Evolutionary conservation across 2,888 invertebrate species (phyloP).

Genomic region (Tachina lurida): DNA sequence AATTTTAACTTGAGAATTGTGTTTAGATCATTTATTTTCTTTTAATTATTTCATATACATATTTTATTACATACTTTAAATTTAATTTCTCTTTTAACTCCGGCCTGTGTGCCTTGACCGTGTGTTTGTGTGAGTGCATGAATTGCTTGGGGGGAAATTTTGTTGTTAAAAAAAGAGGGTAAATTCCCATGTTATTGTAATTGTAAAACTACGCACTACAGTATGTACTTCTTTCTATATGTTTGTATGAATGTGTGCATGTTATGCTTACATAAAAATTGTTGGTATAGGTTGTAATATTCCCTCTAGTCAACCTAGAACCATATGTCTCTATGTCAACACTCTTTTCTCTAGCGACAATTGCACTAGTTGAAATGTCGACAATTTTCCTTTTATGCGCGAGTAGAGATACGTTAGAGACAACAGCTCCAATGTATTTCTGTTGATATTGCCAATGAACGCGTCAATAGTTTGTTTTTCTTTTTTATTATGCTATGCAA

Average conservation of each 20-base stretch:
- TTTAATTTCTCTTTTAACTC: conserved; percentile 41
- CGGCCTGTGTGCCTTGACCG: conserved; percentile 23
- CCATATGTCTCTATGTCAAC: too few relatives aligned
- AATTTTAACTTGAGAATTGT: conserved; percentile 4
- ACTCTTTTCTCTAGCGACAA: too few relatives aligned
- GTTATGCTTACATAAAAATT: conserved; percentile 14
- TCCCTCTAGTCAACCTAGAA: too few relatives aligned
- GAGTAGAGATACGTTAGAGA: too few relatives aligned
- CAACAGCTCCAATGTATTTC: too few relatives aligned
- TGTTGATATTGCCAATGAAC: too few relatives aligned
- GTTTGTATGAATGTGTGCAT: neutral
- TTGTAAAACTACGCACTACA: conserved; percentile 5
- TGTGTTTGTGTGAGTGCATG: neutral
- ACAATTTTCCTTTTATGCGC: too few relatives aligned
- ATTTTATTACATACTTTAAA: conserved; percentile 39
- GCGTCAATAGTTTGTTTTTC: too few relatives aligned
- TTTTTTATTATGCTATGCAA: too few relatives aligned
- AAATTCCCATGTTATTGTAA: conserved; percentile 18
- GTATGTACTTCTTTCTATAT: neutral
- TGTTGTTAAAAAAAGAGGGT: conserved; percentile 11
- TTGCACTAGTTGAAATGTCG: too few relatives aligned
- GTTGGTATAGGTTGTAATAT: conserved; percentile 59
- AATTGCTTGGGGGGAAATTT: conserved; percentile 7
- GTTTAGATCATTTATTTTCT: neutral
- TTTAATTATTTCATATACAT: neutral